Evolutionary conservation across 2,113 vertebrate genomes (phyloP).

Genomic region (Heptranchias perlo): DNA sequence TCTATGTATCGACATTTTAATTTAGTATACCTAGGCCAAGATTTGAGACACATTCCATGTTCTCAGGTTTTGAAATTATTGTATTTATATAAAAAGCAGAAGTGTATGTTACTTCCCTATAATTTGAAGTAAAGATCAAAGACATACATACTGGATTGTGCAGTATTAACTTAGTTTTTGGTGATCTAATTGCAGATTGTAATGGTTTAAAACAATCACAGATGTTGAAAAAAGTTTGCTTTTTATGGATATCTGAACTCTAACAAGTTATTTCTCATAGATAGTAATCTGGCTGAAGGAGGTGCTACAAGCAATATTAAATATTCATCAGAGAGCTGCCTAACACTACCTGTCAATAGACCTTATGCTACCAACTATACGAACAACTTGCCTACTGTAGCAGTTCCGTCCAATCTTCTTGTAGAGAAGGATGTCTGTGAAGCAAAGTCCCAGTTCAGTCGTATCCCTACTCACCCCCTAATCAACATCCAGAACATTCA

Average conservation of each 20-base stretch:
- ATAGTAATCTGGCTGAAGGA: constrained; percentile 48
- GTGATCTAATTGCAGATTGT: background rate
- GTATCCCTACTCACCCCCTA: constrained; percentile 60
- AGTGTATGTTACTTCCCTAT: background rate
- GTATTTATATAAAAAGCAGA: background rate
- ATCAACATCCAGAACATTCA: constrained; percentile 68
- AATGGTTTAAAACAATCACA: background rate
- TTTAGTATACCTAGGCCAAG: background rate
- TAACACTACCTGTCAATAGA: constrained; percentile 50
- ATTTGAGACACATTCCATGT: background rate
- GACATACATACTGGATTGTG: background rate
- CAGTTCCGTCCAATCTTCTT: constrained; percentile 49
- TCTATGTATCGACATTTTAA: background rate
- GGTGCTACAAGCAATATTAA: constrained; percentile 55
- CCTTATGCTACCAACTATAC: constrained; percentile 60
- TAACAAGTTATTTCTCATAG: constrained; percentile 47
- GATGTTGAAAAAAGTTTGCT: background rate
- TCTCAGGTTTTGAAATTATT: background rate
- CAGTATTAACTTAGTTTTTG: background rate
- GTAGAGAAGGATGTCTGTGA: constrained; percentile 57
- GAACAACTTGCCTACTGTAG: constrained; percentile 47
- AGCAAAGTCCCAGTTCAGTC: constrained; percentile 56
- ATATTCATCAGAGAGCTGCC: constrained; percentile 55
- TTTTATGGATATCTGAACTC: background rate
- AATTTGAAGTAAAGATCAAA: background rate